Conservation (phyloP, 2,797 vertebrate species). For the Poliocrania exsul region DNA sequence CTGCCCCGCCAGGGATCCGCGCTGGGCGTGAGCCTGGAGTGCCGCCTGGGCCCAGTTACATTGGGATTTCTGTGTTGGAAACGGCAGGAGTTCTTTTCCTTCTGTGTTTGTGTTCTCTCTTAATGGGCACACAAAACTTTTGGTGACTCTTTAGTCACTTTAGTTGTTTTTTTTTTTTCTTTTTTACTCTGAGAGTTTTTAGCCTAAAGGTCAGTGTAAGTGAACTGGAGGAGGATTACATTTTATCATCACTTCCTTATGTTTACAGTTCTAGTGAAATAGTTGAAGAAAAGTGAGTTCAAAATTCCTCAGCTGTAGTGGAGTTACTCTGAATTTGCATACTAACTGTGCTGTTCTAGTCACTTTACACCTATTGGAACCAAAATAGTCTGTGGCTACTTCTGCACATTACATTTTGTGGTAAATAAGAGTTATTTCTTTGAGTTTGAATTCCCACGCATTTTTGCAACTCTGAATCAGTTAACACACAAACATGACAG, state of each 20-base stretch:
- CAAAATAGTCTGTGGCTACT: background rate
- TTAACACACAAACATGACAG: background rate
- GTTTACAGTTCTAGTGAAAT: background rate
- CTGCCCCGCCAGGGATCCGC: too few relatives aligned
- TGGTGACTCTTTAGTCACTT: background rate
- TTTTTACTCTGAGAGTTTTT: background rate
- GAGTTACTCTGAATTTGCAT: background rate
- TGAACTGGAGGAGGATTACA: background rate
- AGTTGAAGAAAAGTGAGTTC: background rate
- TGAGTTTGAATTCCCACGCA: background rate
- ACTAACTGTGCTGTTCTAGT: background rate
- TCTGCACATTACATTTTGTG: background rate
- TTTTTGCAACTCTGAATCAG: background rate
- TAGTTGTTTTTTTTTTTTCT: too few relatives aligned
- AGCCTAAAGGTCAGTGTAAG: background rate
- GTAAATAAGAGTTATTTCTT: constrained; percentile 1
- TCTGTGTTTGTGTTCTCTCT: rapidly evolving
- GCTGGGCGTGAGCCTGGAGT: too few relatives aligned
- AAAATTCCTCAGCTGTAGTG: background rate
- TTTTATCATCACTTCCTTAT: background rate
- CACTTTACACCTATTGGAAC: background rate
- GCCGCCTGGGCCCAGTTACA: rapidly evolving
- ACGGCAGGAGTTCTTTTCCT: rapidly evolving
- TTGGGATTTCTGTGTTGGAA: background rate
- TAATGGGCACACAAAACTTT: background rate